phyloP scores from a whole-genome alignment of 1,140 invertebrate species.

The Amphibalanus amphitrite region DNA sequence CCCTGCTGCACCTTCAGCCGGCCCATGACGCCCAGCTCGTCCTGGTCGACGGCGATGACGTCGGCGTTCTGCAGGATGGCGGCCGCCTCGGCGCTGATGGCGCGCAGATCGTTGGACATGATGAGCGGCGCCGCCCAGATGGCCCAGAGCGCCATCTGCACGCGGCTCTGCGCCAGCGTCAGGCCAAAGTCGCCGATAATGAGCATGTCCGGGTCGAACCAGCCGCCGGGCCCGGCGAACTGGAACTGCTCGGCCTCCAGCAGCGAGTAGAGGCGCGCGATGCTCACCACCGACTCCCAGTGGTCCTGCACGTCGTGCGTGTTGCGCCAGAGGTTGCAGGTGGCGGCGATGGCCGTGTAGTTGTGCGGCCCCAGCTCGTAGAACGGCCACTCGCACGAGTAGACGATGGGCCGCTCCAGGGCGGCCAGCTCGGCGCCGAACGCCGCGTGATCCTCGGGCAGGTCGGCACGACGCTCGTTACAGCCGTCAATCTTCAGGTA shows the following conservation, averaged over 20 bases:
- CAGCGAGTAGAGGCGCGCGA: conserved; percentile 87
- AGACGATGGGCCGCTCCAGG: conserved; percentile 82
- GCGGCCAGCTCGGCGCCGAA: conserved; percentile 71
- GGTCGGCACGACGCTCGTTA: conserved; percentile 59
- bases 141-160: conserved; percentile 28
- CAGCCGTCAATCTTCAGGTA: conserved; percentile 94
- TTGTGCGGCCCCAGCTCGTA: conserved; percentile 83
- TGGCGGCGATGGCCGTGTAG: conserved; percentile 62
- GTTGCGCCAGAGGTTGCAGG: conserved; percentile 93
- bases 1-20: too few species aligned
- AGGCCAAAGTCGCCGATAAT: conserved; percentile 24
- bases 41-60: conserved; percentile 24
- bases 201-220: conserved; percentile 91
- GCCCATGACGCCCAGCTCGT: conserved; percentile 25
- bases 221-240: conserved; percentile 84
- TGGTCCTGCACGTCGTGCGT: conserved; percentile 91
- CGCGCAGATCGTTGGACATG: conserved; percentile 27
- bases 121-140: conserved; percentile 28
- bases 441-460: conserved; percentile 73
- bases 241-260: conserved; percentile 77
- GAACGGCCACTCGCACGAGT: conserved; percentile 94
- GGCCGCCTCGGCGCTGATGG: conserved; percentile 17
- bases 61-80: conserved; percentile 22
- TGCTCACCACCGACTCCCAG: conserved; percentile 75
- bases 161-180: conserved; percentile 21